phyloP scores from a whole-genome alignment of 2,888 invertebrate genomes.

The Apodemia duryi region DNA sequence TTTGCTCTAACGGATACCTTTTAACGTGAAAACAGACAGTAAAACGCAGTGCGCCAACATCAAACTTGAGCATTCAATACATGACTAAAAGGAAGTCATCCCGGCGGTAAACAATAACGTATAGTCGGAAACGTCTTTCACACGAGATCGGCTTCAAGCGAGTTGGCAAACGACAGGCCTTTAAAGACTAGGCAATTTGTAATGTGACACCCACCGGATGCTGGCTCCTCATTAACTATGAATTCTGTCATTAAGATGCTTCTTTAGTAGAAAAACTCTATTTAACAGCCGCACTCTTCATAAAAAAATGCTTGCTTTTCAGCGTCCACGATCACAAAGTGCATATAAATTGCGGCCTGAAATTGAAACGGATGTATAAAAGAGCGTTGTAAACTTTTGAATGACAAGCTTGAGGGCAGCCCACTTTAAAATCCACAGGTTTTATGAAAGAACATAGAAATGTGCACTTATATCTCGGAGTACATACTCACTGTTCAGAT shows the following conservation, averaged over 20 bases:
- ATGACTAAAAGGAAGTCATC: constrained; percentile 67
- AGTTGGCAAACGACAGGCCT: constrained; percentile 61
- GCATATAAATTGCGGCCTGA: constrained; percentile 75
- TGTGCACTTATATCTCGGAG: constrained; percentile 30
- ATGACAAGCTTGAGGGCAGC: constrained; percentile 55
- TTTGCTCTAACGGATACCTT: constrained; percentile 44
- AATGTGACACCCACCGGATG: constrained; percentile 67
- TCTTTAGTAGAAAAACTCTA: constrained; percentile 70
- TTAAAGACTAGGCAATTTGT: constrained; percentile 70
- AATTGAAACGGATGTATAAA: constrained; percentile 72
- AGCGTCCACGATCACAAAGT: constrained; percentile 67
- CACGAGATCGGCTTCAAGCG: constrained; percentile 51
- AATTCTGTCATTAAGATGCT: constrained; percentile 74
- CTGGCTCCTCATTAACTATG: constrained; percentile 77
- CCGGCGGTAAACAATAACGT: constrained; percentile 68
- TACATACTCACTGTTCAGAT: constrained; percentile 28
- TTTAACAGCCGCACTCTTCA: constrained; percentile 66
- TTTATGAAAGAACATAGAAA: constrained; percentile 42
- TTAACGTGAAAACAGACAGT: constrained; percentile 29
- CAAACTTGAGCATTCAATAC: constrained; percentile 30
- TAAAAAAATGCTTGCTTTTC: constrained; percentile 67
- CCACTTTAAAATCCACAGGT: constrained; percentile 50
- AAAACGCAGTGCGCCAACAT: constrained; percentile 22
- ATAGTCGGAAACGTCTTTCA: constrained; percentile 68
- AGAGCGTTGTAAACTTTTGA: constrained; percentile 54